Percentiles rank a stretch among this genome's conserved stretches.
Evolutionary conservation across 2,888 invertebrate species (phyloP).

Genomic region (Sminthurinus aureus): DNA sequence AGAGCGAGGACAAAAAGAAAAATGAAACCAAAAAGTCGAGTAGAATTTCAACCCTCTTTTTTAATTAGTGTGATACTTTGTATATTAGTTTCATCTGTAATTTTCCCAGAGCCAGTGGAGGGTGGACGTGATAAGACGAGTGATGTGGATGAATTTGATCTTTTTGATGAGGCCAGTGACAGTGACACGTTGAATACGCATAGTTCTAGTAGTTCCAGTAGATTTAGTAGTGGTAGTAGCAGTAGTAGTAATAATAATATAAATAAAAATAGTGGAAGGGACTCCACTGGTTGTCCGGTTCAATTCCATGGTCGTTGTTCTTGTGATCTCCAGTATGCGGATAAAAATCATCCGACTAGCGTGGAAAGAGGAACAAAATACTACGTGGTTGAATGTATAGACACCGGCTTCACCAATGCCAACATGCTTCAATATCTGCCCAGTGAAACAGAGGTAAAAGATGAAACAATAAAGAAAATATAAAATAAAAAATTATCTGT

Average conservation of each 20-base stretch:
- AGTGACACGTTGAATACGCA: not conserved
- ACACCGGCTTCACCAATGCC: conserved; percentile 69
- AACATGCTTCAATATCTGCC: conserved; percentile 72
- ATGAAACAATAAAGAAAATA: not conserved
- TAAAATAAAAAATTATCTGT: not conserved
- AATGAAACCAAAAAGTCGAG: too few species aligned
- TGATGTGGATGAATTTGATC: not conserved
- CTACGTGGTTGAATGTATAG: conserved; percentile 73
- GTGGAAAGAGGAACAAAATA: not conserved
- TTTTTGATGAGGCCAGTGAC: not conserved
- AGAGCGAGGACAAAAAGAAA: too few species aligned
- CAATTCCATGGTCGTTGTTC: conserved; percentile 24
- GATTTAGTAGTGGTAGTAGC: not conserved
- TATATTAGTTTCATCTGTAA: too few species aligned
- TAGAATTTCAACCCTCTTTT: too few species aligned
- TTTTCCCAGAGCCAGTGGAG: not conserved
- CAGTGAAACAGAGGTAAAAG: conserved; percentile 68
- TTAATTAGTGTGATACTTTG: too few species aligned
- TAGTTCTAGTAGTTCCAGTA: not conserved
- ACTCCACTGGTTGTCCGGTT: conserved; percentile 21
- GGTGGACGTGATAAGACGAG: not conserved
- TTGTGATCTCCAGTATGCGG: conserved; percentile 16
- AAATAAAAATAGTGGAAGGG: not conserved
- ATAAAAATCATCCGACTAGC: conserved; percentile 63
- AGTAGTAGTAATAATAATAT: conserved; percentile 16